Evolutionary conservation across 1,140 invertebrate genomes (phyloP).

Genomic region (Aphidius ervi): DNA sequence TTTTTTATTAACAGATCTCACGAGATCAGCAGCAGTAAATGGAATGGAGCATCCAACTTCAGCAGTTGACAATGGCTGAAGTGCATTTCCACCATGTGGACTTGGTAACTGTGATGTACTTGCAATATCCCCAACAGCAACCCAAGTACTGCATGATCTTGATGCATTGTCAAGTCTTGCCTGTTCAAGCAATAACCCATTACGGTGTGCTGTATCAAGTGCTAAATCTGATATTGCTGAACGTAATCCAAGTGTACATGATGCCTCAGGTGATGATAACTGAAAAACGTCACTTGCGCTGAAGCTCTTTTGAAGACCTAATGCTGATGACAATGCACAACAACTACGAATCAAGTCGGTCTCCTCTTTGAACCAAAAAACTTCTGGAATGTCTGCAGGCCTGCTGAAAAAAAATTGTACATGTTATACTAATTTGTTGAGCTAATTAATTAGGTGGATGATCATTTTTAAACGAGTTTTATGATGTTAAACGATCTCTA

Average conservation of each 20-base stretch:
- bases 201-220: constrained; percentile 61
- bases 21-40: constrained; percentile 69
- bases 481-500: too few relatives aligned
- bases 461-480: too few relatives aligned
- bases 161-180: constrained; percentile 66
- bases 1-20: constrained; percentile 79
- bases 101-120: constrained; percentile 70
- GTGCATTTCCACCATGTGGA: constrained; percentile 60
- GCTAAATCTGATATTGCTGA: constrained; percentile 66
- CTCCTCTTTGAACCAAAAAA: constrained; percentile 71
- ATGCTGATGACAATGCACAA: constrained; percentile 70
- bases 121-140: constrained; percentile 70
- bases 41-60: constrained; percentile 53
- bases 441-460: too few relatives aligned
- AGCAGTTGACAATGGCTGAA: constrained; percentile 53
- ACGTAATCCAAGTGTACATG: constrained; percentile 36
- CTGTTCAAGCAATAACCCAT: constrained; percentile 57
- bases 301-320: constrained; percentile 76
- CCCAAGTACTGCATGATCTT: constrained; percentile 82
- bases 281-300: constrained; percentile 72
- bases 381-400: constrained; percentile 61
- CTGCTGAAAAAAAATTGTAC: constrained; percentile 29
- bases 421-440: too few relatives aligned
- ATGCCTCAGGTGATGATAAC: constrained; percentile 51
- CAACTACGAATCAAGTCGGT: constrained; percentile 74